Percentiles rank a stretch among this genome's conserved stretches.
phyloP scores from a whole-genome alignment of 2,113 vertebrate species.

The Pimephales promelas region DNA sequence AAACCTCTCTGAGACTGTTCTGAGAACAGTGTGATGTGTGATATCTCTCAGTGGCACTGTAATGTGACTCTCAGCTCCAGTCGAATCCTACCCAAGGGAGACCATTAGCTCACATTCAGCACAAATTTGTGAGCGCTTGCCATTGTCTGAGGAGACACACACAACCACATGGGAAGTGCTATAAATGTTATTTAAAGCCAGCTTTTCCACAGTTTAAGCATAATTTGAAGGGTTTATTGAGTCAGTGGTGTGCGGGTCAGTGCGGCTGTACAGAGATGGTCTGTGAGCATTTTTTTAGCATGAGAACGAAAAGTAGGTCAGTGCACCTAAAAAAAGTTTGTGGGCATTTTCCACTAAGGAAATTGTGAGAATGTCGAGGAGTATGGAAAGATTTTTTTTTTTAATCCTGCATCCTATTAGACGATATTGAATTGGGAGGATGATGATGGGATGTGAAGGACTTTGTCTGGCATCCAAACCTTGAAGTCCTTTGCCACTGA shows the following conservation, averaged over 20 bases:
- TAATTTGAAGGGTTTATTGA: neutral
- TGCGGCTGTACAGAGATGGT: neutral
- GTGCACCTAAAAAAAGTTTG: neutral
- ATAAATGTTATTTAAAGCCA: neutral
- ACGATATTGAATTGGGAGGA: slow-evolving; percentile 18
- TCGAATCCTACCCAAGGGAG: slow-evolving; percentile 9
- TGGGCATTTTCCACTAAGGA: neutral
- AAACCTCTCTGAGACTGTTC: neutral
- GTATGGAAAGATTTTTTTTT: neutral
- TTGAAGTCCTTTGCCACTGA: neutral
- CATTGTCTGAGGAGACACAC: neutral
- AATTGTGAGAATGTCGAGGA: neutral
- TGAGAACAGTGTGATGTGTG: slow-evolving; percentile 21
- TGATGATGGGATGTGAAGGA: neutral
- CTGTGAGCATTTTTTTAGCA: neutral
- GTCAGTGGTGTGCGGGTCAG: neutral
- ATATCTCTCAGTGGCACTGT: neutral
- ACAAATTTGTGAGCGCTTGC: neutral
- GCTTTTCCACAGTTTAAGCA: neutral
- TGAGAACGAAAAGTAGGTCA: slow-evolving; percentile 31
- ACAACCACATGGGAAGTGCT: slow-evolving; percentile 13
- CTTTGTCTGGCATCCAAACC: slow-evolving; percentile 10
- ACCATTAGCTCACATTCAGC: slow-evolving; percentile 39
- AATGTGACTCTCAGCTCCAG: slow-evolving; percentile 2
- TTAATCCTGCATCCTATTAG: slow-evolving; percentile 13